Base-by-base conservation (phyloP, 2,797 vertebrate genomes). In the Melopsittacus undulatus region DNA sequence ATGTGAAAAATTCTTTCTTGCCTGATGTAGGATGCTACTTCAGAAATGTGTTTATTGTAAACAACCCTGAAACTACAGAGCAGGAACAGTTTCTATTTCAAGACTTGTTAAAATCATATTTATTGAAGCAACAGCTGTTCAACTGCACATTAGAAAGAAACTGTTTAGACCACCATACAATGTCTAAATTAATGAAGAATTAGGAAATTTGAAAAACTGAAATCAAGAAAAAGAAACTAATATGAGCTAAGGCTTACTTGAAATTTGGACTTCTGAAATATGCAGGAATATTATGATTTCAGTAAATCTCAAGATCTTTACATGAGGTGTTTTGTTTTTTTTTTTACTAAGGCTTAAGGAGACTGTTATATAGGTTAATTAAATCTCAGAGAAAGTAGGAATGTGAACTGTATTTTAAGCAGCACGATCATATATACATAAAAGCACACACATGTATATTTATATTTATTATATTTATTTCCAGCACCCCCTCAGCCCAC, bases 51-150 rank as follows among this genome's bases (percentile, higher is more conserved):
- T 27, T 92, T 86, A 84, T 84, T 74, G 56, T 91, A 86, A 94
- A 95, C 63, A 90, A 90, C 79, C 73, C 94, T 67, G 84, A 48
- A 92, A 96, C 80, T 92, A 74, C 73, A 73, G 59, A 62, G 24
- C 66, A 82, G 21, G 22, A 92, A 8, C 10, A 26, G 43, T 32
- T 89, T 83, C 75, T 64, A 2, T 82, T 52, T 93, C 64, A 74
- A 84, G 80, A 32, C 38, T n/a, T 83, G 45, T 70, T 79, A 79
- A 90, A 74, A 74, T 10, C 77, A 11, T 6, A 20, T 70, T 49
- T 74, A 10, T 89, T 95, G 70, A 83, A 68, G 36, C 16, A 92
- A 34, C 13, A 6, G 64, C 51, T 80, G 45, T 67, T 87, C 78
- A 67, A n/a, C 59, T 36, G 29, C 13, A 45, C 4, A 8, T 51